Conservation (phyloP, 2,113 vertebrate species). For the Cyanistes caeruleus region DNA sequence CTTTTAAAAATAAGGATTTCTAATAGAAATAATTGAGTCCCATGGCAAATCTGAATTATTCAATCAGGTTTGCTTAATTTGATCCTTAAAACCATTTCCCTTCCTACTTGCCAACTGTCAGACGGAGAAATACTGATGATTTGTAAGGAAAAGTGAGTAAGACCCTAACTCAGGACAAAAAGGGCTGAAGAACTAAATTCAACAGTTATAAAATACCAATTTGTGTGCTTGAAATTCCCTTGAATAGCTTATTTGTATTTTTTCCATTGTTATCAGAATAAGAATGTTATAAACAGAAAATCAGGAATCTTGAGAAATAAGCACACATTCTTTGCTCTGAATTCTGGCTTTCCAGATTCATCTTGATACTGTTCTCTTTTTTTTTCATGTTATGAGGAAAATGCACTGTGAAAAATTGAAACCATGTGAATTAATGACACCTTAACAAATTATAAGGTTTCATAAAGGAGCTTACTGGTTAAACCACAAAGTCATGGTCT, state of each 20-base stretch:
- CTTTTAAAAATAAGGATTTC: constrained; percentile 35
- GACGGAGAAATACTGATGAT: constrained; percentile 12
- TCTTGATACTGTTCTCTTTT: background rate
- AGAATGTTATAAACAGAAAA: background rate
- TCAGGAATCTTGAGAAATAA: background rate
- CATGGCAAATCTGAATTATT: constrained; percentile 59
- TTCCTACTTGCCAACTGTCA: constrained; percentile 49
- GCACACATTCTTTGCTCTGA: background rate
- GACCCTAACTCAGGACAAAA: background rate
- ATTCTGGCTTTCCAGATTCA: background rate
- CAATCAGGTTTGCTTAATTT: constrained; percentile 60
- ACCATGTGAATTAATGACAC: background rate
- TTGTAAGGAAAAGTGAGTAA: background rate
- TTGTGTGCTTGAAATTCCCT: background rate
- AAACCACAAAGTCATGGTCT: background rate
- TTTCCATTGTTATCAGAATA: background rate
- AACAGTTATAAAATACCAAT: background rate
- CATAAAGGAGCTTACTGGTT: constrained; percentile 16
- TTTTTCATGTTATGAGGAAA: background rate
- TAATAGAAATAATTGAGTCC: constrained; percentile 70
- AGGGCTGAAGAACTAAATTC: background rate
- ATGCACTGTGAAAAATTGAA: background rate
- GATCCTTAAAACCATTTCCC: constrained; percentile 46
- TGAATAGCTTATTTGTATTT: background rate
- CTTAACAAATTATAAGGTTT: constrained; percentile 40